Evolutionary conservation across 2,888 invertebrate genomes (phyloP).

Genomic region (Tholera decimalis): DNA sequence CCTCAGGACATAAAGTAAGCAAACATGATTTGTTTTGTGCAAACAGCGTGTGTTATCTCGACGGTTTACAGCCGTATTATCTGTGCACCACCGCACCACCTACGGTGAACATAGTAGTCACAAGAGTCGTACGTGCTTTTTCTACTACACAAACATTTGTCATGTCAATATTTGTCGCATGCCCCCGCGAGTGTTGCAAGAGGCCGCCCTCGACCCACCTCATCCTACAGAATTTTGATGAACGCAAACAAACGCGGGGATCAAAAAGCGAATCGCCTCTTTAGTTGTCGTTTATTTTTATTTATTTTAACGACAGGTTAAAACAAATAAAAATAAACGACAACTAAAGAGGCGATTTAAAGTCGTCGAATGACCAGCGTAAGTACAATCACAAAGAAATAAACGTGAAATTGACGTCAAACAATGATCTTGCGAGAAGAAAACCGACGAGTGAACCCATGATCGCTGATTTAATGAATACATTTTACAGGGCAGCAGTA

Average conservation of each 20-base stretch:
- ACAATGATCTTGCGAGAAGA: slow-evolving; percentile 73
- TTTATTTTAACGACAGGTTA: too few species aligned
- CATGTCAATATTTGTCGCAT: slow-evolving; percentile 86
- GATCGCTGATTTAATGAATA: slow-evolving; percentile 88
- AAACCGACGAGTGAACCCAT: slow-evolving; percentile 72
- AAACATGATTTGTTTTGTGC: slow-evolving; percentile 87
- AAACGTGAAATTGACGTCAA: slow-evolving; percentile 70
- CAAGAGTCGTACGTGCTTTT: slow-evolving; percentile 83
- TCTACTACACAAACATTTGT: slow-evolving; percentile 85
- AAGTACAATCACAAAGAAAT: slow-evolving; percentile 56
- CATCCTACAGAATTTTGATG: slow-evolving; percentile 67
- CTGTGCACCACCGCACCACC: slow-evolving; percentile 77
- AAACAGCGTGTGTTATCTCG: slow-evolving; percentile 85
- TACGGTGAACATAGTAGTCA: slow-evolving; percentile 79
- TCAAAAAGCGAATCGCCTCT: slow-evolving; percentile 65
- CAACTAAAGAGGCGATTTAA: slow-evolving; percentile 61
- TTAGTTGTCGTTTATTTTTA: too few species aligned
- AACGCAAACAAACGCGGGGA: slow-evolving; percentile 57
- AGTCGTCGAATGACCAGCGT: slow-evolving; percentile 57
- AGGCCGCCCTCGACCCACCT: slow-evolving; percentile 71
- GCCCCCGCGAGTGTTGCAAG: slow-evolving; percentile 81
- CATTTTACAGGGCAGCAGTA: slow-evolving; percentile 86
- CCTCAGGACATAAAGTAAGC: slow-evolving; percentile 82
- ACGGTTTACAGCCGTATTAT: slow-evolving; percentile 79
- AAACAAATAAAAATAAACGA: slow-evolving; percentile 58